Percentiles rank a stretch among this genome's conserved stretches.
These are phyloP conservation scores for Pyrrhosoma nymphula DNA, from an alignment of 2,888 invertebrate genomes.

Conservation along the genomic window DNA sequence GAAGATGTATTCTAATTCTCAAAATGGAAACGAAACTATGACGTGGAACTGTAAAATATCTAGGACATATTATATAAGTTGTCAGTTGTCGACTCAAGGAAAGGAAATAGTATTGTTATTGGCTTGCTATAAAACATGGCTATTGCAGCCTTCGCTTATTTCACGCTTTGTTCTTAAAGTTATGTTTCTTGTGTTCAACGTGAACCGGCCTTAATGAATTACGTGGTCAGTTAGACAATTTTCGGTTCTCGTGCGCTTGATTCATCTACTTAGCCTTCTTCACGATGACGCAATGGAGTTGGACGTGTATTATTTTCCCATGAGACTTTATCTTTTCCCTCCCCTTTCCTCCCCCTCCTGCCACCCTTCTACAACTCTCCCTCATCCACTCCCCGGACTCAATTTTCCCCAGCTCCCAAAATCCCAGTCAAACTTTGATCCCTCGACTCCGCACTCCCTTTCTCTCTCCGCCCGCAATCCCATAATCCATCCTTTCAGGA, in stretches of 20 bases:
- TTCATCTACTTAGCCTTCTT: neutral
- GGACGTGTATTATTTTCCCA: neutral
- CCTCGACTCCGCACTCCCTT: neutral
- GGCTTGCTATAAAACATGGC: too few relatives aligned
- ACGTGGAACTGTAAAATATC: too few relatives aligned
- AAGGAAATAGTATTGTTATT: too few relatives aligned
- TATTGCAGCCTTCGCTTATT: too few relatives aligned
- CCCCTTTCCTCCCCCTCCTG: neutral
- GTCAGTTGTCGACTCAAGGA: too few relatives aligned
- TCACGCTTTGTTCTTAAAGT: too few relatives aligned
- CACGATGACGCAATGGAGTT: neutral
- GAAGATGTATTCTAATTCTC: too few relatives aligned
- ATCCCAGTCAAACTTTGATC: slow-evolving; percentile 51
- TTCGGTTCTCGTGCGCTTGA: neutral
- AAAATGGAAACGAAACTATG: too few relatives aligned
- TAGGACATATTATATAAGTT: too few relatives aligned
- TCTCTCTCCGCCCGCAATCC: slow-evolving; percentile 41
- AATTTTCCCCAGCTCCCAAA: slow-evolving; percentile 18
- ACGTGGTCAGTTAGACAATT: neutral
- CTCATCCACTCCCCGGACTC: neutral
- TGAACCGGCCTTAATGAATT: neutral
- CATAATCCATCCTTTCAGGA: slow-evolving; percentile 59
- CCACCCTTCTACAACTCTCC: neutral
- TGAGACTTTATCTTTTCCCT: neutral
- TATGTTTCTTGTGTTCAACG: too few relatives aligned